phyloP scores from a whole-genome alignment of 2,888 invertebrate species.

The Ormyrus pomaceus region DNA sequence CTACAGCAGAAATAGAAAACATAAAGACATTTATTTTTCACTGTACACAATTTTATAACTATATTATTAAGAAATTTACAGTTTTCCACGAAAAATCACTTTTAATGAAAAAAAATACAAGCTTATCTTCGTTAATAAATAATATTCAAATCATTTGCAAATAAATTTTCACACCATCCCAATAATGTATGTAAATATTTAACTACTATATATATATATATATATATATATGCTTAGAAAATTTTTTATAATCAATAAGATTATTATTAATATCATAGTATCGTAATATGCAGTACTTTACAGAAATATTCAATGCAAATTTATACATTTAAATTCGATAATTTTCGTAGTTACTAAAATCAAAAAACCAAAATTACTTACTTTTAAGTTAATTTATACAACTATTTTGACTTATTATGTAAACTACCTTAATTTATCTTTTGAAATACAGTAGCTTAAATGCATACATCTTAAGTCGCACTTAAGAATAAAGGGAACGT shows the following conservation, averaged over 20 bases:
- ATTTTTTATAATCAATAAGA: neutral
- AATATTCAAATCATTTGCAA: slow-evolving; percentile 42
- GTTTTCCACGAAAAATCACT: slow-evolving; percentile 40
- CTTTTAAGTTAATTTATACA: slow-evolving; percentile 40
- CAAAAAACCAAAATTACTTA: slow-evolving; percentile 29
- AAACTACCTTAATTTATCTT: slow-evolving; percentile 29
- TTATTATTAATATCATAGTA: slow-evolving; percentile 46
- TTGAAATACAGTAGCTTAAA: slow-evolving; percentile 31
- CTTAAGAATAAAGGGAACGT: slow-evolving; percentile 42
- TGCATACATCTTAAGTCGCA: slow-evolving; percentile 43
- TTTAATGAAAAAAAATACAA: slow-evolving; percentile 29
- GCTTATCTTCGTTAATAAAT: slow-evolving; percentile 1
- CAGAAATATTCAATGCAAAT: slow-evolving; percentile 53
- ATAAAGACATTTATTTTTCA: slow-evolving; percentile 50
- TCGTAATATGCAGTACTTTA: slow-evolving; percentile 61
- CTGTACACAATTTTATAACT: slow-evolving; percentile 56
- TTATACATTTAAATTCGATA: slow-evolving; percentile 29
- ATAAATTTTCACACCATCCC: slow-evolving; percentile 42
- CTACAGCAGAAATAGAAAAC: slow-evolving; percentile 46
- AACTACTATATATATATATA: neutral
- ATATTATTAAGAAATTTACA: slow-evolving; percentile 55
- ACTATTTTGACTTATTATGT: slow-evolving; percentile 11
- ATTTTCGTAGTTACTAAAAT: slow-evolving; percentile 16
- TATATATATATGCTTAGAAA: neutral
- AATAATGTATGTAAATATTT: slow-evolving; percentile 34